Percentiles rank a stretch among this genome's conserved stretches.
These are phyloP conservation scores for Machimus rusticus DNA, from an alignment of 2,888 invertebrate species.

Conservation along the genomic window DNA sequence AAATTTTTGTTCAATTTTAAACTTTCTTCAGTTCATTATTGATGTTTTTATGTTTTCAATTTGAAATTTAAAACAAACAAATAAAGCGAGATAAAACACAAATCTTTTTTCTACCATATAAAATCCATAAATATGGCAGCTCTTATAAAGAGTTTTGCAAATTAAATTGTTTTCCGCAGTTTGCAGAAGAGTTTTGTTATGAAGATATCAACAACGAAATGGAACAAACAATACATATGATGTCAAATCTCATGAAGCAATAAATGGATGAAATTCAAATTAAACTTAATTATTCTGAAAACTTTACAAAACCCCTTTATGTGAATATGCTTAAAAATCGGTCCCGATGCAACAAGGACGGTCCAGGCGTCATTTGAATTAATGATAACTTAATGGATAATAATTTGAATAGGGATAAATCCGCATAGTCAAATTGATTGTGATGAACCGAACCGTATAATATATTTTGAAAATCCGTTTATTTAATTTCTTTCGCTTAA, in stretches of 20 bases:
- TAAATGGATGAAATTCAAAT: neutral
- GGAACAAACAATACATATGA: neutral
- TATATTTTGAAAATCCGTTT: neutral
- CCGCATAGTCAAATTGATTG: neutral
- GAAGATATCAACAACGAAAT: neutral
- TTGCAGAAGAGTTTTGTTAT: neutral
- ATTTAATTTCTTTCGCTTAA: neutral
- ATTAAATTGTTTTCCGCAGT: neutral
- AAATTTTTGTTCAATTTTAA: too few relatives aligned
- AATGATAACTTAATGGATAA: neutral
- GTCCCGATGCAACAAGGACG: neutral
- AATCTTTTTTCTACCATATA: neutral
- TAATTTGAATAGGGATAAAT: neutral
- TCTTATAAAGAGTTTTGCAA: neutral
- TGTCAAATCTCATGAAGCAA: neutral
- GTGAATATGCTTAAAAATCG: neutral
- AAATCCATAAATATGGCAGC: neutral
- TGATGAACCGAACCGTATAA: neutral
- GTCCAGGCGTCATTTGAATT: neutral
- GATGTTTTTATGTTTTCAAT: neutral
- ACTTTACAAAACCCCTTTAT: neutral
- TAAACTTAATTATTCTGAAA: neutral
- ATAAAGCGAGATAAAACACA: neutral
- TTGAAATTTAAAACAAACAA: neutral
- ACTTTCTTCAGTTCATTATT: too few relatives aligned